Base-by-base conservation (phyloP, 2,888 invertebrate species). In the Aporophyla nigra region DNA sequence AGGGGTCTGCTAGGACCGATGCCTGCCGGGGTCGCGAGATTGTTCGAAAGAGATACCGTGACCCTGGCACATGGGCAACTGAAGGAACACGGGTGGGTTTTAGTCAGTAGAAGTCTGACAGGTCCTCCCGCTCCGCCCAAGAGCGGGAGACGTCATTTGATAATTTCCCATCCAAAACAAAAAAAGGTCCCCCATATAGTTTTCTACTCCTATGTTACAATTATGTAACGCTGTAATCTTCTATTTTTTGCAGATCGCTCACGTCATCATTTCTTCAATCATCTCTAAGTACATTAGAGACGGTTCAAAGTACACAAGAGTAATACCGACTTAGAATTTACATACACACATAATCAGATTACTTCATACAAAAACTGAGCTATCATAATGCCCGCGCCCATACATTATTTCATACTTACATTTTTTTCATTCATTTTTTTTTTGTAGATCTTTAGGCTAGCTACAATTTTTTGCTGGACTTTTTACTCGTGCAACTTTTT, bases 321-420 rank as follows among this genome's bases (percentile, higher is more conserved):
- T 61, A 62, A 51, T 33, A 58, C 27, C 14, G 43, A 76, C 79
- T 40, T 56, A 67, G 0, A 75, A 62, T 74, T 43, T 63, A 80
- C 61, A 82, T 62, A 82, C 70, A 72, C 40, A 67, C 68, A 69
- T 83, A 69, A 79, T 83, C 68, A 71, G 71, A 75, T 82, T 75
- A 82, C 68, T 46, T 70, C 70, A 49, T 53, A 72, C n/a, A 76
- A 66, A 66, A 76, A 72, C 75, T 33, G 27, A 61, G 46, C 69
- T 63, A 76, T 63, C 84, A 71, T 43, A 73, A 75, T 43, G 61
- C 16, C 70, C 67, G 80, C 75, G 53, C 68, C 51, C 80, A 72
- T 79, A 76, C 54, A 58, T 82, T 70, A 78, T 66, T 61, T 76
- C 61, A 46, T 71, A 66, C 67, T 43, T 71, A 78, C 21, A 40